Percentiles rank a stretch among this genome's conserved stretches.
These are phyloP conservation scores for Drosophila pseudoananassae DNA, from an alignment of 1,140 invertebrate genomes.

Conservation along the genomic window DNA sequence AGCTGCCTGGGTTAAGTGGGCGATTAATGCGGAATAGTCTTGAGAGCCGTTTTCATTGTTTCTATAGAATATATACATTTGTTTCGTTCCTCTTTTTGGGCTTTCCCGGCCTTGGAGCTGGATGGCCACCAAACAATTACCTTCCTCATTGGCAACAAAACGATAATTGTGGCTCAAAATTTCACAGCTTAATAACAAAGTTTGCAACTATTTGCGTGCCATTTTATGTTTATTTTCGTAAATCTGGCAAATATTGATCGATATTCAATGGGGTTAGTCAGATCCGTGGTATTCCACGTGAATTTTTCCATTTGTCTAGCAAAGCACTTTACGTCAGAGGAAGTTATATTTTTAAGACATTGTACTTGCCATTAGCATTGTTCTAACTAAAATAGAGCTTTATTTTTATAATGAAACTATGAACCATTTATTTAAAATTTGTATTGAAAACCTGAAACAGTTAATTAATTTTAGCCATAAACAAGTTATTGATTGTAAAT, in stretches of 20 bases:
- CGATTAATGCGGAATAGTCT: slow-evolving; percentile 34
- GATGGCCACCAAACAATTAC: slow-evolving; percentile 1
- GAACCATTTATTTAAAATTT: too few relatives aligned
- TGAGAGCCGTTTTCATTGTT: neutral
- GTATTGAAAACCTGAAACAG: neutral
- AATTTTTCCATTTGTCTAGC: slow-evolving; percentile 8
- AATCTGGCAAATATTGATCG: slow-evolving; percentile 35
- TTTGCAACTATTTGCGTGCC: slow-evolving; percentile 17
- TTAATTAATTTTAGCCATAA: neutral
- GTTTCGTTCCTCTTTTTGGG: slow-evolving; percentile 5
- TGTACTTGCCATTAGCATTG: neutral
- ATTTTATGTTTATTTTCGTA: slow-evolving; percentile 20
- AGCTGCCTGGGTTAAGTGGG: slow-evolving; percentile 39
- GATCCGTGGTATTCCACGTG: slow-evolving; percentile 39
- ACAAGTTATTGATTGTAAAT: neutral
- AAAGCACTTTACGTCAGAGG: neutral
- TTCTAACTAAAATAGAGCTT: neutral
- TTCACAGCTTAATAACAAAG: slow-evolving; percentile 39
- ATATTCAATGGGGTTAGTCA: slow-evolving; percentile 25
- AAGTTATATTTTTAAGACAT: neutral
- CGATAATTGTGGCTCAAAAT: slow-evolving; percentile 40
- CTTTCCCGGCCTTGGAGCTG: slow-evolving; percentile 19
- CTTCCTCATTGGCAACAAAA: slow-evolving; percentile 20
- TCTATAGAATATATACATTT: neutral
- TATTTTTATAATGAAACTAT: too few relatives aligned